phyloP scores from a whole-genome alignment of 2,113 vertebrate species.

The Perccottus glenii region DNA sequence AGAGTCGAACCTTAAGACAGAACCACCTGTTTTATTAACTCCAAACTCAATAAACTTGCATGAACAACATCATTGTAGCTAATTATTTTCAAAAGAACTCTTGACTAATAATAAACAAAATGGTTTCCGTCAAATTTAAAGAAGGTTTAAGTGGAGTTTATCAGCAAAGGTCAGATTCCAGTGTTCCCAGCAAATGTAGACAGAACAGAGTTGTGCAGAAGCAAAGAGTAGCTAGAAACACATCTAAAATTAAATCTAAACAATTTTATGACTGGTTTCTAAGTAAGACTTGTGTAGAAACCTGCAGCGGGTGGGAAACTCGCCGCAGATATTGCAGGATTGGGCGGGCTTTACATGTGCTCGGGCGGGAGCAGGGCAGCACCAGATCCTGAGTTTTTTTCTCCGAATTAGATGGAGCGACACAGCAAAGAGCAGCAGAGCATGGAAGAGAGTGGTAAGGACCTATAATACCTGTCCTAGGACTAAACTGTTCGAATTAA shows the following conservation, averaged over 20 bases:
- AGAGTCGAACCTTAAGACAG: conserved; percentile 80
- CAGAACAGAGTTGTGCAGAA: background rate
- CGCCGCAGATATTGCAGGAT: no score
- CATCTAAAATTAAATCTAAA: conserved; percentile 6
- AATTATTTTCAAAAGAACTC: no score
- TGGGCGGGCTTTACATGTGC: no score
- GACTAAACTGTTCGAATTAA: no score
- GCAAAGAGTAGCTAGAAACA: background rate
- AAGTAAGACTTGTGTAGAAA: background rate
- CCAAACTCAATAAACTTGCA: background rate
- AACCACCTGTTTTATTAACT: background rate
- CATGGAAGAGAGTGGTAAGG: no score
- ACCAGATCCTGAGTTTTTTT: no score
- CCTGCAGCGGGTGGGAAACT: no score
- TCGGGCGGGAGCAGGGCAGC: no score
- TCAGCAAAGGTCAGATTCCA: background rate
- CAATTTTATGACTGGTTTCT: conserved; percentile 25
- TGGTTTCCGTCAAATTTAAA: background rate
- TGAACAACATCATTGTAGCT: background rate
- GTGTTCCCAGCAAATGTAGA: background rate
- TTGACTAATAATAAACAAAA: no score
- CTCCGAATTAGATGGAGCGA: no score
- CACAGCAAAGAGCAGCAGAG: no score
- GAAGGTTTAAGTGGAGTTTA: background rate
- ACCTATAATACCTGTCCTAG: no score